phyloP scores from a whole-genome alignment of 1,140 invertebrate species.

The Cylas formicarius region DNA sequence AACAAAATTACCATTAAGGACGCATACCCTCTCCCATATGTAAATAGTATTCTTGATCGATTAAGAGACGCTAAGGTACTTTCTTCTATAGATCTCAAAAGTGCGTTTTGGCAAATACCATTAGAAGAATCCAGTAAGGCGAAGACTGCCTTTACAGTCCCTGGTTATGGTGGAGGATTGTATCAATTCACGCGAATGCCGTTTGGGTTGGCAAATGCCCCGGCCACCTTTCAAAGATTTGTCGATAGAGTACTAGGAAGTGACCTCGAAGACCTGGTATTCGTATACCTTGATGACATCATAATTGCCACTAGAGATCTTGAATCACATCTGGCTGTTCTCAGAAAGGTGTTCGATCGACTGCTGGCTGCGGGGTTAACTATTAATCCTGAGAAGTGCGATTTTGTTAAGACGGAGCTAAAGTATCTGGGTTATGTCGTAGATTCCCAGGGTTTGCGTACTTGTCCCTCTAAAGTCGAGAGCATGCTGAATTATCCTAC shows the following conservation, averaged over 20 bases:
- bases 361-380: slow-evolving; percentile 2
- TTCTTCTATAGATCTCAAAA: slow-evolving; percentile 25
- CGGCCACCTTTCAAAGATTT: slow-evolving; percentile 31
- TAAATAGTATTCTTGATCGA: slow-evolving; percentile 13
- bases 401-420: slow-evolving; percentile 10
- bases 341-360: slow-evolving; percentile 19
- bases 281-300: slow-evolving; percentile 30
- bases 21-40: slow-evolving; percentile 26
- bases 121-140: slow-evolving; percentile 16
- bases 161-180: slow-evolving; percentile 26
- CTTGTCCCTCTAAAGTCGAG: slow-evolving; percentile 25
- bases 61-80: slow-evolving; percentile 19
- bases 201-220: slow-evolving; percentile 35
- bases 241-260: slow-evolving; percentile 24
- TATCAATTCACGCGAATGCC: slow-evolving; percentile 29
- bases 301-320: slow-evolving; percentile 16
- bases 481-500: slow-evolving; percentile 22
- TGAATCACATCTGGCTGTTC: not conserved
- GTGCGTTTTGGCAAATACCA: slow-evolving; percentile 33
- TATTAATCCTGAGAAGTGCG: slow-evolving; percentile 16
- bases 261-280: slow-evolving; percentile 25
- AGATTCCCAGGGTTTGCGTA: slow-evolving; percentile 32
- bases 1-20: slow-evolving; percentile 40
- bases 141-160: slow-evolving; percentile 33
- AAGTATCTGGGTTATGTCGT: slow-evolving; percentile 31